Conservation (phyloP, 2,797 vertebrate species). For the Trachurus trachurus region DNA sequence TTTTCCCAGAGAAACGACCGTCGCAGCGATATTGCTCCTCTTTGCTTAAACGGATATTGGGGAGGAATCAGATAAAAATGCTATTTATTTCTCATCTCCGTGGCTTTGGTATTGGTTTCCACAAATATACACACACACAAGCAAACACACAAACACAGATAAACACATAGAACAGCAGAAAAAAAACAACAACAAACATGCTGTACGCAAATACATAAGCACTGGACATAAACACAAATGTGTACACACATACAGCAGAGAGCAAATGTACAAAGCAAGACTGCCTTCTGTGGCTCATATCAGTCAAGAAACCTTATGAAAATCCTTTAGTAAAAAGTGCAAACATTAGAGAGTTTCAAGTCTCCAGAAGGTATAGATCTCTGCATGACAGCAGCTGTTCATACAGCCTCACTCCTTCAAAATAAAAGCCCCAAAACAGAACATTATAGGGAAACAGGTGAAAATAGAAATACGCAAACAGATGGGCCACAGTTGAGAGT, state of each 20-base stretch:
- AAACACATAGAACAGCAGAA: not conserved
- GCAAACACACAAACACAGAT: not conserved
- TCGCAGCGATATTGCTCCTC: conserved; percentile 44
- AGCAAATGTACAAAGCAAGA: not conserved
- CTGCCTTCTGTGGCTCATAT: no score
- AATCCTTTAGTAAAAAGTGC: no score
- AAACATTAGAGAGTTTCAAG: no score
- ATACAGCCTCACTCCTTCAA: no score
- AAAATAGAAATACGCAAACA: no score
- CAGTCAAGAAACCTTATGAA: no score
- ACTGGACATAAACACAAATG: not conserved
- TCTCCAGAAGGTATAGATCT: no score
- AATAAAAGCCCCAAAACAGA: no score
- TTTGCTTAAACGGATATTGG: conserved; percentile 61
- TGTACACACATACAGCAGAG: not conserved
- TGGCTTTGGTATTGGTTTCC: conserved; percentile 30
- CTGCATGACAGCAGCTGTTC: no score
- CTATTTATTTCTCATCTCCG: conserved; percentile 74
- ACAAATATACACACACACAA: not conserved
- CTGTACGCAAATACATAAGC: not conserved
- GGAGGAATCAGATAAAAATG: conserved; percentile 71
- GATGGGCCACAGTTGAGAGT: no score
- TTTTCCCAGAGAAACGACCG: conserved; percentile 5
- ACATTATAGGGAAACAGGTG: no score
- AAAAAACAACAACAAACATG: not conserved